Conservation (phyloP, 1,140 invertebrate genomes). For the Antheraea pernyi region DNA sequence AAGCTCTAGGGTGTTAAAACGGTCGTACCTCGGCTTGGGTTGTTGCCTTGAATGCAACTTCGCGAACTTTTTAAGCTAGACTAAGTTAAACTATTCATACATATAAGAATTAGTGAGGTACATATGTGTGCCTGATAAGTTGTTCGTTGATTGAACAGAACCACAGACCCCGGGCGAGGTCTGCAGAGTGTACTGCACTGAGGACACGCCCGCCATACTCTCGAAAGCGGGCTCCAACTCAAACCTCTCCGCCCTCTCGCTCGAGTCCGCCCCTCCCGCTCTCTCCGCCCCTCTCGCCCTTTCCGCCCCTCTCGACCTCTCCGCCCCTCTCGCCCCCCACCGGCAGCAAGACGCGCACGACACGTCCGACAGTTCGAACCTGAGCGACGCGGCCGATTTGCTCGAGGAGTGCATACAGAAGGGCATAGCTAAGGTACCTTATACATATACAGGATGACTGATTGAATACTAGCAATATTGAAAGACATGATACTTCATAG, state of each 20-base stretch:
- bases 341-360: constrained; percentile 21
- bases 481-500: no score
- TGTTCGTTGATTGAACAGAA: constrained; percentile 15
- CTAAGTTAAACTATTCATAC: no score
- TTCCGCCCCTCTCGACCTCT: constrained; percentile 46
- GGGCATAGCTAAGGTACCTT: constrained; percentile 57
- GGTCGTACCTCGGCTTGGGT: no score
- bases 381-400: constrained; percentile 84
- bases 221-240: constrained; percentile 90
- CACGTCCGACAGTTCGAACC: constrained; percentile 78
- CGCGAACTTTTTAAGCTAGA: no score
- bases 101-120: no score
- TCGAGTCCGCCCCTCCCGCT: constrained; percentile 53
- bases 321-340: background rate
- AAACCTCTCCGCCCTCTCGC: constrained; percentile 86
- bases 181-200: constrained; percentile 83
- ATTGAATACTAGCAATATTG: no score
- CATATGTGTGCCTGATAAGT: no score
- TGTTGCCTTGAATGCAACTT: no score
- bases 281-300: constrained; percentile 80
- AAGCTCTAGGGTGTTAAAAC: no score
- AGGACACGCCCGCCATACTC: constrained; percentile 88
- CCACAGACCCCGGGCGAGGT: constrained; percentile 46
- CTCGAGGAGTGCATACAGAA: constrained; percentile 88
- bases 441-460: background rate